phyloP scores from a whole-genome alignment of 2,113 vertebrate genomes.

The Epinephelus lanceolatus region DNA sequence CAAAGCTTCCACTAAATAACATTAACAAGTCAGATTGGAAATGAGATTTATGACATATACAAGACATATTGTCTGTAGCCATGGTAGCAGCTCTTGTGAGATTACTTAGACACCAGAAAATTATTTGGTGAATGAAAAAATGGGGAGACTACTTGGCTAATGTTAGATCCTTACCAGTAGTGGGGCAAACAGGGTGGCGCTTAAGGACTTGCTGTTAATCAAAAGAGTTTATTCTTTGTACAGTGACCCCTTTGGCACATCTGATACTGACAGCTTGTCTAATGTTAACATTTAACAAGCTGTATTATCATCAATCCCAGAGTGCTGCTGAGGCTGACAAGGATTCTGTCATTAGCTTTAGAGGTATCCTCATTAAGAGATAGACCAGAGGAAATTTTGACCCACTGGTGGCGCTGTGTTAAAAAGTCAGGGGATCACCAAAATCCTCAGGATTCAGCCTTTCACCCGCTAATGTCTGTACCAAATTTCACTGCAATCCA shows the following conservation, averaged over 20 bases:
- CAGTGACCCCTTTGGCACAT: background rate
- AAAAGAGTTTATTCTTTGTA: background rate
- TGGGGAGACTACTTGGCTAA: background rate
- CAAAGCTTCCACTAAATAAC: background rate
- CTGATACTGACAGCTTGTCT: background rate
- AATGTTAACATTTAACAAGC: conserved; percentile 12
- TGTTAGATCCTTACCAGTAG: background rate
- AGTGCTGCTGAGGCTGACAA: background rate
- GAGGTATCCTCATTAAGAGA: background rate
- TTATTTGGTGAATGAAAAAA: background rate
- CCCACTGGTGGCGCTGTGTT: background rate
- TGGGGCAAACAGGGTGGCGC: background rate
- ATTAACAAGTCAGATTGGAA: conserved; percentile 1
- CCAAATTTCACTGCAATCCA: background rate
- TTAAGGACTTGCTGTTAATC: background rate
- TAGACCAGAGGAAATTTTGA: background rate
- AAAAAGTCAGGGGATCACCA: conserved; percentile 2
- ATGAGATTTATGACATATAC: background rate
- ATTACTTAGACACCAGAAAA: background rate
- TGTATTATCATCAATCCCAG: background rate
- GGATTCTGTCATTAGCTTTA: background rate
- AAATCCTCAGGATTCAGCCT: conserved; percentile 21
- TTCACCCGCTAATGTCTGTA: background rate
- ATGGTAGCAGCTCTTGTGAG: background rate
- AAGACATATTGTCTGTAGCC: background rate